Evolutionary conservation across 2,888 invertebrate species (phyloP), one percentile per base, ranked within the genome.

Genomic region (Ariolimax columbianus): DNA sequence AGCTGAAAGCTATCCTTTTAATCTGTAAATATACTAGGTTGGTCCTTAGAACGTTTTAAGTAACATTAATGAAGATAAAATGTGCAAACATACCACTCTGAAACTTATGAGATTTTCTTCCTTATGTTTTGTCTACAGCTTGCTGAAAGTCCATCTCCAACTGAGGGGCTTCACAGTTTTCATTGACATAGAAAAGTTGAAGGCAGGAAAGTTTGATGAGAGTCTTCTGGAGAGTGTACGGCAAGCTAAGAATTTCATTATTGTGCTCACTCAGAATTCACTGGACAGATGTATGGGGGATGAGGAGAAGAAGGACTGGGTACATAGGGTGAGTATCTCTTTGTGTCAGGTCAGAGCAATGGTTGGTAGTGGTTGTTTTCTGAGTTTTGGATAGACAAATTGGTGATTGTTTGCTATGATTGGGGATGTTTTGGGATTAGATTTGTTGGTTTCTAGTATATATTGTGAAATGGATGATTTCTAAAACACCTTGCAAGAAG

Each of bases 151-250:
- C 59, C 99, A 99, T 93, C 95, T 99, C 79, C 98, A 99, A 94
- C 95, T 99, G 87, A 95, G 98, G 91, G 98, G 98, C 0, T 99
- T 98, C 95, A 97, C 97, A 43, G 99, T 99, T 43, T 99, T 99
- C 94, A 98, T 99, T 89, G 99, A 99, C 93, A 99, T 99, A 84
- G 99, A 99, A 94, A 95, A 98, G 90, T 95, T 99, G 87, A 98
- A 99, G 94, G 99, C 99, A 43, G 99, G 99, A 70, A 99, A 99
- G 95, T 99, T 99, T 94, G 99, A 99, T 94, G 99, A 99, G 93
- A 98, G 98, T 93, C 95, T 99, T 78, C 95, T 99, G 88, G 98
- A 98, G 94, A 99, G 98, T 95, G 99, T 99, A 94, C 96, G 97
- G 90, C 98, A 98, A 93, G 99, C 99, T 33, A 97, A 97, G 94